Evolutionary conservation across 2,888 invertebrate genomes (phyloP).

Genomic region (Arenicola marina): DNA sequence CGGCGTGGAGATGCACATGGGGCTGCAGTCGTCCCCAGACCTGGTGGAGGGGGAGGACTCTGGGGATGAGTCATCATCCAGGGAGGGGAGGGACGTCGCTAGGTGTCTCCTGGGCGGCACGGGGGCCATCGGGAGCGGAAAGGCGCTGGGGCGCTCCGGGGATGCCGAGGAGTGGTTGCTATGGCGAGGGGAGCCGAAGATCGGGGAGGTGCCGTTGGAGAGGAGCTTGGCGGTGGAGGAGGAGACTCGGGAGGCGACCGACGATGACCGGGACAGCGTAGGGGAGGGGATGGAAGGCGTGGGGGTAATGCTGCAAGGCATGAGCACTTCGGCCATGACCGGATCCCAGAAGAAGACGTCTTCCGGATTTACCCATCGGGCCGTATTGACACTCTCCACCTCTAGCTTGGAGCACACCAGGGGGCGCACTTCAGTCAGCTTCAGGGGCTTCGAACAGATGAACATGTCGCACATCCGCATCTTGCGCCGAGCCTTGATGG

Average conservation of each 20-base stretch:
- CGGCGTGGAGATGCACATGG: not conserved
- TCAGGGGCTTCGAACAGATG: conserved; percentile 21
- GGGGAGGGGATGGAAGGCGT: not conserved
- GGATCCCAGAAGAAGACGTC: conserved; percentile 37
- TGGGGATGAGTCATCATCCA: too few species aligned
- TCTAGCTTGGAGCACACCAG: conserved; percentile 27
- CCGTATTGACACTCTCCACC: conserved; percentile 5
- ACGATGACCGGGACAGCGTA: conserved; percentile 5
- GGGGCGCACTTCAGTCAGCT: conserved; percentile 28
- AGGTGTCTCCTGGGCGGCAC: not conserved
- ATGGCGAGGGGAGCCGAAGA: not conserved
- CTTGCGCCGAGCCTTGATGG: conserved; percentile 16
- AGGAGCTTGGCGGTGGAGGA: too few species aligned
- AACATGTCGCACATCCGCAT: conserved; percentile 24
- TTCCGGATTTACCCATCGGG: conserved; percentile 30
- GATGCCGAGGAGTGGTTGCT: not conserved
- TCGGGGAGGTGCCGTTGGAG: conserved; percentile 16
- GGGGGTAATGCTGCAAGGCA: not conserved
- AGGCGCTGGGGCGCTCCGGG: not conserved
- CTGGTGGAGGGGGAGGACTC: not conserved
- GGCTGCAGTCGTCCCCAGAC: not conserved
- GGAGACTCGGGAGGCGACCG: conserved; percentile 11
- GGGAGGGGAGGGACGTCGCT: not conserved
- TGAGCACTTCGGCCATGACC: conserved; percentile 23
- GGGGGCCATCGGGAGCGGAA: not conserved